Percentiles rank a stretch among this genome's conserved stretches.
Conservation (phyloP, 2,888 invertebrate species). For the Mechanitis messenoides region DNA sequence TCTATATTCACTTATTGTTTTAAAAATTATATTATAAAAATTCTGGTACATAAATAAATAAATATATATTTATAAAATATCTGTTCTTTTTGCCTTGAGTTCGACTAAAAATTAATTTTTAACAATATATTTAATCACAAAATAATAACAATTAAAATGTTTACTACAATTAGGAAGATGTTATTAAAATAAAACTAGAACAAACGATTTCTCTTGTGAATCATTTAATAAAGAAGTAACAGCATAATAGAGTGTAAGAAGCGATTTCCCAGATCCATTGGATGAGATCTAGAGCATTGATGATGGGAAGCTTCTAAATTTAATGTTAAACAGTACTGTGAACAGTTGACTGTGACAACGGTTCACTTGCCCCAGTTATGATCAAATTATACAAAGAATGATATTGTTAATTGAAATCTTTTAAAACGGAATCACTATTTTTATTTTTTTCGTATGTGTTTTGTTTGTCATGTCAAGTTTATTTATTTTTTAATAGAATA, state of each 20-base stretch:
- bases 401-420: background rate
- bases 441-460: too few relatives aligned
- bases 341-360: slow-evolving; percentile 19
- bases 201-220: slow-evolving; percentile 58
- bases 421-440: background rate
- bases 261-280: slow-evolving; percentile 64
- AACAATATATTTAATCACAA: too few relatives aligned
- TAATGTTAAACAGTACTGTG: slow-evolving; percentile 31
- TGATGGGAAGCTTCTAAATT: slow-evolving; percentile 53
- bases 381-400: slow-evolving; percentile 19
- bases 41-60: too few relatives aligned
- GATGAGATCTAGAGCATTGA: slow-evolving; percentile 52
- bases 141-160: too few relatives aligned
- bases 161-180: slow-evolving; percentile 14
- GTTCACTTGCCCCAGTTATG: slow-evolving; percentile 53
- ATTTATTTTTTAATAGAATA: too few relatives aligned
- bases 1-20: too few relatives aligned
- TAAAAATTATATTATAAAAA: too few relatives aligned
- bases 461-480: too few relatives aligned
- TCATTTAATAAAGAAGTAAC: slow-evolving; percentile 46
- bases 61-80: too few relatives aligned
- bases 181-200: slow-evolving; percentile 45
- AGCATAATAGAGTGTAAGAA: slow-evolving; percentile 55
- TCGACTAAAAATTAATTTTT: too few relatives aligned
- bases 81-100: too few relatives aligned